A percentile compares a stretch with the other conserved stretches of the same genome.
Conservation (phyloP, 2,888 invertebrate genomes). For the Cenopis cana region DNA sequence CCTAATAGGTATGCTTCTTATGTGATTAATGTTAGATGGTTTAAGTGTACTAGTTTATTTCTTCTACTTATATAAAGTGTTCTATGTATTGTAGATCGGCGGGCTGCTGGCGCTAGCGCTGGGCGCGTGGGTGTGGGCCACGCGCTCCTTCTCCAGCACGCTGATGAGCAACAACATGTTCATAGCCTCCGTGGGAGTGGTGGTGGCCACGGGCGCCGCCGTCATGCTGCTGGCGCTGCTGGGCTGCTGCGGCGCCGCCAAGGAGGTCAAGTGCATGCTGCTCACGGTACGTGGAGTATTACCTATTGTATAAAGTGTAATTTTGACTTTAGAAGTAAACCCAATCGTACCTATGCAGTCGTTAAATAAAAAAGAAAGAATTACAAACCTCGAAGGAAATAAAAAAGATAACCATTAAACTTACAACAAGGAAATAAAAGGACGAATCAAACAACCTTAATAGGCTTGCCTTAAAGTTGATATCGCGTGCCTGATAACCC, state of each 20-base stretch:
- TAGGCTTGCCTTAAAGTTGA: constrained; percentile 18
- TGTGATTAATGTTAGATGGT: no score
- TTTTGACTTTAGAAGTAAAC: no score
- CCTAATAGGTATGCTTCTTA: no score
- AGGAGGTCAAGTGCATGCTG: constrained; percentile 97
- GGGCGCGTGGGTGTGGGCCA: constrained; percentile 93
- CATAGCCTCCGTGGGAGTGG: constrained; percentile 93
- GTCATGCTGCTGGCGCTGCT: constrained; percentile 94
- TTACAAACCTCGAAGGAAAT: no score
- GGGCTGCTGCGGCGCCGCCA: constrained; percentile 97
- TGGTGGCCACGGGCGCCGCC: constrained; percentile 92
- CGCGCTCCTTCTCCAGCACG: constrained; percentile 93
- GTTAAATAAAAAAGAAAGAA: no score
- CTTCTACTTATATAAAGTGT: neutral
- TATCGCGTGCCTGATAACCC: constrained; percentile 33
- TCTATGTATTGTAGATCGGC: constrained; percentile 86
- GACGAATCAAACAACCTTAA: constrained; percentile 7
- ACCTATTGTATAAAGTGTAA: no score
- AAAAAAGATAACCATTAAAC: neutral
- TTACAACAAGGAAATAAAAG: neutral
- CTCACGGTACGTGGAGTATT: constrained; percentile 95
- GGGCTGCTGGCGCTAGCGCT: constrained; percentile 88
- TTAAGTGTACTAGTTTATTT: no score
- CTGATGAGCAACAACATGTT: constrained; percentile 95
- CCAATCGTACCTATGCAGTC: no score